Percentiles rank a stretch among this genome's conserved stretches.
Evolutionary conservation across 2,797 vertebrate genomes (phyloP).

Genomic region (Halcyon badia): DNA sequence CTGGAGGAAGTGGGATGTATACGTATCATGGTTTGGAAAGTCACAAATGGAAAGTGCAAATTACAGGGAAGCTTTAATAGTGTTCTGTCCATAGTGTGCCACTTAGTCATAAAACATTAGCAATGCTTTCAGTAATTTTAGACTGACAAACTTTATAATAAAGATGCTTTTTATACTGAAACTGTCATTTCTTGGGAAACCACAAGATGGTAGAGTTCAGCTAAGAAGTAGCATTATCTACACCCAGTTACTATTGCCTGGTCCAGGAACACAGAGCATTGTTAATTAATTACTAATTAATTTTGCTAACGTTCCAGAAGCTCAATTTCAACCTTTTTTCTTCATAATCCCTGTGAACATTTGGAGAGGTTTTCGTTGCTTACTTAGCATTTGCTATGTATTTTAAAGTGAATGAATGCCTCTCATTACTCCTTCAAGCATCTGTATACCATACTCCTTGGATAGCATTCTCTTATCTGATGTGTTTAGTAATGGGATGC

Average conservation of each 20-base stretch:
- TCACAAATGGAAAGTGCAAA: neutral
- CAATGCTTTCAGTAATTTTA: neutral
- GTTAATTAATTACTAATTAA: neutral
- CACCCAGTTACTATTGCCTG: neutral
- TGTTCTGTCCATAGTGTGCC: neutral
- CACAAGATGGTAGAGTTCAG: conserved; percentile 70
- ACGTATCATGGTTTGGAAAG: neutral
- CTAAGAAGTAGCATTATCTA: neutral
- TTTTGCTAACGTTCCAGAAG: neutral
- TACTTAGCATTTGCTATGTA: neutral
- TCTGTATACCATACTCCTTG: neutral
- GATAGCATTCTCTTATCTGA: neutral
- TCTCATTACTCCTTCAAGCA: neutral
- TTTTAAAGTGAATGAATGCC: neutral
- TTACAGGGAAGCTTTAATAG: neutral
- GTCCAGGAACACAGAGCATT: fast-evolving
- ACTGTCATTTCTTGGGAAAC: conserved; percentile 34
- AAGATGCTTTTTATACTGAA: neutral
- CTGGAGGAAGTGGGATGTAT: neutral
- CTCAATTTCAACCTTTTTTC: neutral
- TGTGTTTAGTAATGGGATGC: neutral
- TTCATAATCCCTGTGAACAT: neutral
- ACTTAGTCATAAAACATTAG: neutral
- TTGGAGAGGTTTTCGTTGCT: neutral
- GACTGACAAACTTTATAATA: neutral